Percentiles rank a stretch among this genome's conserved stretches.
Conservation (phyloP, 30 jellyfish, hydroid and myxozoan genomes). For the Clytia hemisphaerica region DNA sequence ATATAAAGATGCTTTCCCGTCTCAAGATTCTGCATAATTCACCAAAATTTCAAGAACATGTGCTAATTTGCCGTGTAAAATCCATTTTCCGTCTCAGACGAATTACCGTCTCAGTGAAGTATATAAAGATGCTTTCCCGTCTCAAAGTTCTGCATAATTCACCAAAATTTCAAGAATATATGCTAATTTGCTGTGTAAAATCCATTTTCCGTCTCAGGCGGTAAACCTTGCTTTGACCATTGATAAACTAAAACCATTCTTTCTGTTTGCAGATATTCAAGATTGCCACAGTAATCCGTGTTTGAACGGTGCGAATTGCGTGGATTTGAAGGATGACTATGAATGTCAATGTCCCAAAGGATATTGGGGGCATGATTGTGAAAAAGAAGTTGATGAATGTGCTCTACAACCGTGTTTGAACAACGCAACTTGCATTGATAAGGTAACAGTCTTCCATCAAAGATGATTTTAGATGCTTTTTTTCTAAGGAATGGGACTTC, state of each 20-base stretch:
- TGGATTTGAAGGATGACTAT: slow-evolving; percentile 65
- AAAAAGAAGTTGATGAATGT: slow-evolving; percentile 88
- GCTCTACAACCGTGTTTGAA: slow-evolving; percentile 72
- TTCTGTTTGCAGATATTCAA: slow-evolving; percentile 36
- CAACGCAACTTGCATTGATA: slow-evolving; percentile 87
- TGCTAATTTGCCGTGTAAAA: too few relatives aligned
- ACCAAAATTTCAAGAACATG: too few relatives aligned
- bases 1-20: too few relatives aligned
- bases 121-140: too few relatives aligned
- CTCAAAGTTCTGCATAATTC: too few relatives aligned
- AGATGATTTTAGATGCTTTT: neutral
- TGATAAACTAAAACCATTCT: neutral
- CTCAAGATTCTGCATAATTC: too few relatives aligned
- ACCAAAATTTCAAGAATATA: neutral
- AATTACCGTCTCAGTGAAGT: too few relatives aligned
- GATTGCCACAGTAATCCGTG: slow-evolving; percentile 83
- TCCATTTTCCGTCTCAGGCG: too few relatives aligned
- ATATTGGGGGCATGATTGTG: slow-evolving; percentile 79
- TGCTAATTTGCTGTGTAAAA: neutral
- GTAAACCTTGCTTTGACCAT: too few relatives aligned
- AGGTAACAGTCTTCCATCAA: slow-evolving; percentile 29
- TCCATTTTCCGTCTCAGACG: too few relatives aligned
- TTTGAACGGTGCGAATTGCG: slow-evolving; percentile 69
- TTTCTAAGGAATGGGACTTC: too few relatives aligned
- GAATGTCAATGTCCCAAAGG: slow-evolving; percentile 89